A percentile compares a stretch with the other conserved stretches of the same genome.
Conservation (phyloP, 2,797 vertebrate genomes). For the Poeciliopsis presidionis region DNA sequence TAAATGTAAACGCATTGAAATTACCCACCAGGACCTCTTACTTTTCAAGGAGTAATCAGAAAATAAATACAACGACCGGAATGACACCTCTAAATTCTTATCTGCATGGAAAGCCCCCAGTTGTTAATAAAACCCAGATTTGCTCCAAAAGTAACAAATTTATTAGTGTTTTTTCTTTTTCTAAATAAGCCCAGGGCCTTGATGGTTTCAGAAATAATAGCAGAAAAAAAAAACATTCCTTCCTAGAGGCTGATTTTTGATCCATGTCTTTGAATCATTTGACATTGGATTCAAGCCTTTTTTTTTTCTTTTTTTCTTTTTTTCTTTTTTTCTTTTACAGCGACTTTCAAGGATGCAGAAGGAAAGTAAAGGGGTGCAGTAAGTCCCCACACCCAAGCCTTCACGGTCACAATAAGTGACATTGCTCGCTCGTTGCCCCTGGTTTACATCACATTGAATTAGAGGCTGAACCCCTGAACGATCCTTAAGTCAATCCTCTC, state of each 20-base stretch:
- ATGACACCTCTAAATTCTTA: slow-evolving; percentile 10
- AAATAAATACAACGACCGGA: slow-evolving; percentile 16
- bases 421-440: slow-evolving; percentile 58
- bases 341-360: slow-evolving; percentile 31
- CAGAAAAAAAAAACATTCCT: neutral
- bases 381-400: slow-evolving; percentile 14
- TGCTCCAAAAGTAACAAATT: neutral
- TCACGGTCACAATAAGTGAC: slow-evolving; percentile 35
- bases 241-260: neutral
- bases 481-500: slow-evolving; percentile 61
- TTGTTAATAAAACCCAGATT: slow-evolving; percentile 15
- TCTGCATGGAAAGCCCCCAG: slow-evolving; percentile 8
- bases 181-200: slow-evolving; percentile 26
- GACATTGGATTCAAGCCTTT: slow-evolving; percentile 23
- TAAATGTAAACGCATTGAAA: slow-evolving; percentile 34
- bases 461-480: slow-evolving; percentile 54
- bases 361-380: slow-evolving; percentile 15
- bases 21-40: slow-evolving; percentile 35
- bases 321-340: neutral
- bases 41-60: neutral
- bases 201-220: slow-evolving; percentile 8
- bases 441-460: slow-evolving; percentile 73
- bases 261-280: slow-evolving; percentile 1
- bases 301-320: neutral
- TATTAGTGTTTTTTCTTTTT: slow-evolving; percentile 7